Conservation (phyloP, 2,113 vertebrate genomes). For the Mustelus asterias region DNA sequence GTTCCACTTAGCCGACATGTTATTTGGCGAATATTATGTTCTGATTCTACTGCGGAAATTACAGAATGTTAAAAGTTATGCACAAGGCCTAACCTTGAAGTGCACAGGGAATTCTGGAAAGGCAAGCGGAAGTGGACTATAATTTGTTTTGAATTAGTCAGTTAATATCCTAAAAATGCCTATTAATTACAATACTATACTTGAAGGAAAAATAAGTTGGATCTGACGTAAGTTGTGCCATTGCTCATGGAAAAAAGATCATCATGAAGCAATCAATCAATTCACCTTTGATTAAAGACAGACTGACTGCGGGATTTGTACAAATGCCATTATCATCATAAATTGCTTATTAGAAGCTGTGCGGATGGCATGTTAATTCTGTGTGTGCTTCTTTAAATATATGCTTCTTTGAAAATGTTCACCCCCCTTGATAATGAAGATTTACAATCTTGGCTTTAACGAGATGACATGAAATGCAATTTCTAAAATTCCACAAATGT, state of each 20-base stretch:
- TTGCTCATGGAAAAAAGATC: slow-evolving; percentile 33
- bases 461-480: slow-evolving; percentile 23
- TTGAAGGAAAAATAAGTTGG: slow-evolving; percentile 12
- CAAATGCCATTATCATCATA: slow-evolving; percentile 24
- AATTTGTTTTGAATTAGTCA: slow-evolving; percentile 36
- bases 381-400: neutral
- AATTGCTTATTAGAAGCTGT: slow-evolving; percentile 25
- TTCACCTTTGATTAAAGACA: slow-evolving; percentile 26
- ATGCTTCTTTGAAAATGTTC: neutral
- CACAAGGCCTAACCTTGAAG: neutral
- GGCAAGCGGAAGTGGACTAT: neutral
- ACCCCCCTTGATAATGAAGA: neutral
- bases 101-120: neutral
- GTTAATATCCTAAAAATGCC: slow-evolving; percentile 21
- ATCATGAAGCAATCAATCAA: slow-evolving; percentile 31
- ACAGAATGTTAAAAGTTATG: neutral
- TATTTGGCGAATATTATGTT: slow-evolving; percentile 11
- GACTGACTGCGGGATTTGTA: slow-evolving; percentile 17
- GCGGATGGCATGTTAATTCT: neutral
- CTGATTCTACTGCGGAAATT: neutral
- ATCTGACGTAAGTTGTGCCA: slow-evolving; percentile 8
- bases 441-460: slow-evolving; percentile 6
- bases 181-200: slow-evolving; percentile 26
- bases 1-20: neutral
- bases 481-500: slow-evolving; percentile 24